Evolutionary conservation across 2,797 vertebrate species (phyloP).

Genomic region (Syncerus caffer): DNA sequence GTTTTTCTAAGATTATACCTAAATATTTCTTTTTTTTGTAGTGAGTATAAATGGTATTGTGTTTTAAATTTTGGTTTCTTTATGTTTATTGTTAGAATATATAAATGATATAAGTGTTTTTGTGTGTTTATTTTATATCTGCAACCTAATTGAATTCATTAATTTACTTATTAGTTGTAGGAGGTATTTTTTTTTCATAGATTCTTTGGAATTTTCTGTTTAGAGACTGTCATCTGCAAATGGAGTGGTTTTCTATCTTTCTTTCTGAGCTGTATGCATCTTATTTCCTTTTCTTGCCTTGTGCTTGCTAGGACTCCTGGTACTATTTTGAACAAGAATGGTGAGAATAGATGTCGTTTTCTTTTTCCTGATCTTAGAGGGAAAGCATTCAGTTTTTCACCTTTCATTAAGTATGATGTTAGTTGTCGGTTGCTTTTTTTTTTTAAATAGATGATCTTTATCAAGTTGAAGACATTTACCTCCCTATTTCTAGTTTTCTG

Average conservation of each 20-base stretch:
- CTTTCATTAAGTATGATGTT: not conserved
- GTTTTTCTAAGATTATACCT: not conserved
- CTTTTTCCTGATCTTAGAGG: not conserved
- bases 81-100: not conserved
- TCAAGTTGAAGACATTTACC: not conserved
- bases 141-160: not conserved
- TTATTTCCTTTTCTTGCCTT: not conserved
- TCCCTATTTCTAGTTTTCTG: not conserved
- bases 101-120: not conserved
- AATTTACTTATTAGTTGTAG: not conserved
- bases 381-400: not conserved
- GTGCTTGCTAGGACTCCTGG: not conserved
- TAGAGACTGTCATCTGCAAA: not conserved
- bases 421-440: not conserved
- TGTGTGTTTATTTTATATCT: not conserved
- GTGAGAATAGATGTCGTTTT: not conserved
- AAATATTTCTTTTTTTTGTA: constrained; percentile 14
- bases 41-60: not conserved
- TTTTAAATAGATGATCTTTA: not conserved
- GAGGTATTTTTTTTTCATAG: not conserved
- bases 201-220: not conserved
- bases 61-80: not conserved
- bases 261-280: not conserved
- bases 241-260: not conserved
- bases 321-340: not conserved